phyloP scores from a whole-genome alignment of 2,113 vertebrate genomes.

The Misgurnus anguillicaudatus region DNA sequence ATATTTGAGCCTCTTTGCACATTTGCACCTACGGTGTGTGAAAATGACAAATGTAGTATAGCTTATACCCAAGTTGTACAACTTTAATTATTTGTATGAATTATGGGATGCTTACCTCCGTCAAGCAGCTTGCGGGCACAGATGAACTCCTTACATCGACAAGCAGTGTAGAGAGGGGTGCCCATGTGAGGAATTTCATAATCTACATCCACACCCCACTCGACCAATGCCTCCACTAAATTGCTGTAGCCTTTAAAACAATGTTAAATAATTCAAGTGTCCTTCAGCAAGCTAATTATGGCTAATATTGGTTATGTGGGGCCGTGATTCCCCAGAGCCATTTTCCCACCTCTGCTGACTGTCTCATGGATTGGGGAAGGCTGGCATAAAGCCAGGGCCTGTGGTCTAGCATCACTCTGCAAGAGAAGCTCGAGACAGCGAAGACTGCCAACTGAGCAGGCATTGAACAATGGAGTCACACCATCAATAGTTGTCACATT shows the following conservation, averaged over 20 bases:
- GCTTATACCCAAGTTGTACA: not conserved
- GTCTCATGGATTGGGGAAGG: slow-evolving; percentile 91
- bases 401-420: slow-evolving; percentile 87
- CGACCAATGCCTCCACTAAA: slow-evolving; percentile 87
- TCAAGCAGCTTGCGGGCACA: slow-evolving; percentile 89
- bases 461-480: slow-evolving; percentile 89
- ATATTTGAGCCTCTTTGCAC: slow-evolving; percentile 88
- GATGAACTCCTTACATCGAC: slow-evolving; percentile 83
- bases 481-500: slow-evolving; percentile 91
- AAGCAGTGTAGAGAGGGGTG: slow-evolving; percentile 90
- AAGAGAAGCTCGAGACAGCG: slow-evolving; percentile 85
- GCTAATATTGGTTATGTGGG: slow-evolving; percentile 10
- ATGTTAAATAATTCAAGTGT: not conserved
- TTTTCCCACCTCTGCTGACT: slow-evolving; percentile 83
- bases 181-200: slow-evolving; percentile 90
- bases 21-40: slow-evolving; percentile 79
- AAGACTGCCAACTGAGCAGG: slow-evolving; percentile 85
- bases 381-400: slow-evolving; percentile 77
- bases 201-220: slow-evolving; percentile 91
- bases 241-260: slow-evolving; percentile 84
- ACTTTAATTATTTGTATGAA: not conserved
- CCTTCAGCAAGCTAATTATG: not conserved
- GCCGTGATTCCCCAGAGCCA: not conserved
- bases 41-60: not conserved
- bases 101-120: slow-evolving; percentile 77